Evolutionary conservation across 2,888 invertebrate genomes (phyloP).

Genomic region (Conistra vaccinii): DNA sequence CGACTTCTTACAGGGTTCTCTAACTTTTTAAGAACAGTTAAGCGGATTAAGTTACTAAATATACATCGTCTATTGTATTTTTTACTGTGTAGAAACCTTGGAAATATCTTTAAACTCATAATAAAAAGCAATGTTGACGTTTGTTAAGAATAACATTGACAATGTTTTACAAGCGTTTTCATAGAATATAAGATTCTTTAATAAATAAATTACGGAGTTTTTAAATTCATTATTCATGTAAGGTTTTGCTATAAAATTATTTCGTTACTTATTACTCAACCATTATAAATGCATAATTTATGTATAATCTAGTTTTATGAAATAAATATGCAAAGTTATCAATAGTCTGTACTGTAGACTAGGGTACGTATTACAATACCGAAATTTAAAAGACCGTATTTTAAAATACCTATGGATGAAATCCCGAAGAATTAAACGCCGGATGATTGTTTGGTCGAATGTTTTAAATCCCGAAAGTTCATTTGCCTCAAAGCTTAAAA

Average conservation of each 20-base stretch:
- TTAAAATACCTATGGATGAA: no score
- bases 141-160: no score
- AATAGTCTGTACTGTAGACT: background rate
- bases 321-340: background rate
- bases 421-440: no score
- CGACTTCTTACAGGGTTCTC: no score
- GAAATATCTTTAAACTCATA: background rate
- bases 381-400: no score
- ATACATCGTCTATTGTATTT: no score
- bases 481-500: no score
- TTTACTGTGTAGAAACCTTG: background rate
- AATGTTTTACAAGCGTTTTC: background rate
- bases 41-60: no score
- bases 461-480: no score
- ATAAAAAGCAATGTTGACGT: background rate
- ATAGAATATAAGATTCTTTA: background rate
- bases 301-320: conserved; percentile 1
- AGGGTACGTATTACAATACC: no score
- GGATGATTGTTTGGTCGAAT: no score
- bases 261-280: background rate
- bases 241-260: conserved; percentile 1
- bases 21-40: no score
- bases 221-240: conserved; percentile 26
- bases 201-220: background rate
- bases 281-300: conserved; percentile 19